Base-by-base conservation (phyloP, 1,140 invertebrate species). In the Sycobia sp. region DNA sequence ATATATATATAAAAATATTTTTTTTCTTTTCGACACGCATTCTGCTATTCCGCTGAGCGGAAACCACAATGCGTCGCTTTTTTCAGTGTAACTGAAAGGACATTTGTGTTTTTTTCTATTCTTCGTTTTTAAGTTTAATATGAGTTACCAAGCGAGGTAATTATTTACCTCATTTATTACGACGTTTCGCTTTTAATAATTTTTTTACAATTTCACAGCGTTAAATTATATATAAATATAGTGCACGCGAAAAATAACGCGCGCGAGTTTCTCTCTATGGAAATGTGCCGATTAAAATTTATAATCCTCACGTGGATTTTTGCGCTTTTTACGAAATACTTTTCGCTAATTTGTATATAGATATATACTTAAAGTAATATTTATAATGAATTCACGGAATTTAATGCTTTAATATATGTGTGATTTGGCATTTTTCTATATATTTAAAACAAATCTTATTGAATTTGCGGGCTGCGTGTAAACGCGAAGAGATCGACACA, bases 71-170 rank as follows among this genome's bases (percentile, higher is more conserved):
- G 41, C 34, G 23, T 55, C 11, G 14, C 9, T 51, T 53, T 60
- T 60, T 56, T 62, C 60, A 55, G 60, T 62, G n/a, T 55, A 9
- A 62, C 51, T 62, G 60, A 62, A 55, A 62, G 18, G 5, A 8
- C 25, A 38, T 47, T 32, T 22, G 22, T 27, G 13, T 55, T 62
- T 41, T 49, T 62, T 47, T 62, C 25, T 62, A 55, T 39, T 56
- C 34, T 47, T 62, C 38, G 34, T 49, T 47, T 49, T 22, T 62
- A 63, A 57, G 46, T 63, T 63, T 50, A 43, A 51, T 63, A 54
- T n/a, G n/a, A 63, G 54, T 63, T 63, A 63, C 61, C 61, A 63
- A 18, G 36, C 29, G 51, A 62, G 51, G 51, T 49, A 49, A 49
- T 4, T 5, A 0, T 14, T 62, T 54, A 38, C 20, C 32, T 47